phyloP scores from a whole-genome alignment of 2,113 vertebrate genomes.

The Calidris pygmaea region DNA sequence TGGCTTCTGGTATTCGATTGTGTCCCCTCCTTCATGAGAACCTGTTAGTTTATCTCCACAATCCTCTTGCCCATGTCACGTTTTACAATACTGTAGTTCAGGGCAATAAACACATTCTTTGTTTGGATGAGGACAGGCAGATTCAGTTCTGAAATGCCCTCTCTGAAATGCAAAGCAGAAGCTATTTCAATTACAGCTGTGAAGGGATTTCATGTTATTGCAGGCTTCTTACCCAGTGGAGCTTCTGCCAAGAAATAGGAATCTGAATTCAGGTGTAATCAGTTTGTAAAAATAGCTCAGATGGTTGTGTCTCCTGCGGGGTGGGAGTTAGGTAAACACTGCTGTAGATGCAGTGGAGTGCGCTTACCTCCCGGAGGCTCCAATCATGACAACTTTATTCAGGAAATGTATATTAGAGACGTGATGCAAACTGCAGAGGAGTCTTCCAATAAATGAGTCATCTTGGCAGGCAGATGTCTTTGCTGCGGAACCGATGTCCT shows the following conservation, averaged over 20 bases:
- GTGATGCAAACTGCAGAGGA: not conserved
- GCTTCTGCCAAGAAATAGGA: not conserved
- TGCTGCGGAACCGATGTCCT: not conserved
- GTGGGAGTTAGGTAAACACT: not conserved
- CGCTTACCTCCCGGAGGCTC: not conserved
- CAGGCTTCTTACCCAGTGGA: not conserved
- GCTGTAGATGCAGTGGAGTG: not conserved
- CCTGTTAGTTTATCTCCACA: not conserved
- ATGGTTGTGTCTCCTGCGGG: not conserved
- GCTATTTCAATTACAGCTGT: not conserved
- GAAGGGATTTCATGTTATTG: not conserved
- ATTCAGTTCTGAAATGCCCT: not conserved
- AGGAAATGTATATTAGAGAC: not conserved
- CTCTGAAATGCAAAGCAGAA: not conserved
- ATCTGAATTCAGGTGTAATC: not conserved
- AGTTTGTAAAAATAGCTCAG: not conserved
- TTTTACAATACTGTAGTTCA: not conserved
- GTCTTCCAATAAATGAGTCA: not conserved
- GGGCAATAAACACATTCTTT: not conserved
- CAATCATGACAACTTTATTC: not conserved
- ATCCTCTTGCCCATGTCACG: not conserved
- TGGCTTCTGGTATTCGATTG: not conserved
- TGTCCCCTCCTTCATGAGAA: not conserved
- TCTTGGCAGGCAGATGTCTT: not conserved
- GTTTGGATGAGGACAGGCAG: not conserved